Evolutionary conservation across 23 tunicate species (phyloP).

Genomic region (Ascidia mentula): DNA sequence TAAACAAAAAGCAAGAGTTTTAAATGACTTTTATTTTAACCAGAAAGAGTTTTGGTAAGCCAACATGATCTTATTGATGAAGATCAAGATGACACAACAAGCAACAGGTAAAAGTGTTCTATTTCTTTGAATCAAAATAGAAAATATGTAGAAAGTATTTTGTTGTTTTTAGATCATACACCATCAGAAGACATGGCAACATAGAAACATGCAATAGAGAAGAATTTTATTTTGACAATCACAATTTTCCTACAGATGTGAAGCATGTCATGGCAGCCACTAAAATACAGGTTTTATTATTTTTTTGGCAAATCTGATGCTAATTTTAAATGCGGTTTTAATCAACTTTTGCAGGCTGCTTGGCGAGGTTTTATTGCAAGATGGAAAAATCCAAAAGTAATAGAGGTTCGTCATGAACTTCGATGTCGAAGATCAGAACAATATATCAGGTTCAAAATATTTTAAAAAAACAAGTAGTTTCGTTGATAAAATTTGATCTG

Average conservation of each 20-base stretch:
- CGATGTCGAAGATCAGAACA: conserved; percentile 77
- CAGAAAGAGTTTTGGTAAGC: background rate
- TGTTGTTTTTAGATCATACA: background rate
- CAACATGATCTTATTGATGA: background rate
- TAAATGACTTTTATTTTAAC: background rate
- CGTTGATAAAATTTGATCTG: no score
- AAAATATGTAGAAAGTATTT: background rate
- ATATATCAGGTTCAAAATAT: conserved; percentile 88
- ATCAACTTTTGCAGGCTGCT: conserved; percentile 31
- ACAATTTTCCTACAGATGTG: background rate
- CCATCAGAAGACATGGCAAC: background rate
- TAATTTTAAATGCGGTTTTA: background rate
- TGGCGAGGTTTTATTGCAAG: conserved; percentile 86
- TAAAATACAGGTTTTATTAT: conserved; percentile 54
- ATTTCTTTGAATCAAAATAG: background rate
- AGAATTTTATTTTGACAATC: background rate
- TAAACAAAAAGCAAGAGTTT: background rate
- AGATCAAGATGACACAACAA: background rate
- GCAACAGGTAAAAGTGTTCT: background rate
- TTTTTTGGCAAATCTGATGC: background rate
- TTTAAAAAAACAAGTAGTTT: background rate
- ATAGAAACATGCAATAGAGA: background rate
- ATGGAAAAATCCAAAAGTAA: conserved; percentile 47
- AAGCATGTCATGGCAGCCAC: conserved; percentile 64
- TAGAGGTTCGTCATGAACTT: conserved; percentile 70